A percentile compares a stretch with the other conserved stretches of the same genome.
Conservation (phyloP, 2,113 vertebrate species). For the Perca schrenkii region DNA sequence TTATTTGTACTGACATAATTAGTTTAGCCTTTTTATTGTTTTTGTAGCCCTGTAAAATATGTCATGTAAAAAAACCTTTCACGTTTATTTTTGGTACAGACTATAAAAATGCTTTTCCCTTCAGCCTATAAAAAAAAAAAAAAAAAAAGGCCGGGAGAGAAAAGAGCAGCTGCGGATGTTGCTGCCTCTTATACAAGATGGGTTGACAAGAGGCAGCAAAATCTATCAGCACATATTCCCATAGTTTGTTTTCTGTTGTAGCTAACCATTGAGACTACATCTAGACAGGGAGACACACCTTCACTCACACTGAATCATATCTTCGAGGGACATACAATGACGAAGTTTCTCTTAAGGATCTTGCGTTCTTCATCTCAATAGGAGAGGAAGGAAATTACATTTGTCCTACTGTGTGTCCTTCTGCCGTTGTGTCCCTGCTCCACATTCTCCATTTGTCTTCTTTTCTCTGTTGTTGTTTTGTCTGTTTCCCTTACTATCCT, state of each 20-base stretch:
- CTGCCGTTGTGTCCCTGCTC: constrained; percentile 34
- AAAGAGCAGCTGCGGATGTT: neutral
- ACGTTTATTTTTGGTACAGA: neutral
- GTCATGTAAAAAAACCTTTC: constrained; percentile 11
- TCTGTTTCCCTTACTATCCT: constrained; percentile 32
- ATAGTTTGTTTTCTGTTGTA: constrained; percentile 19
- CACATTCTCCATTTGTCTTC: constrained; percentile 56
- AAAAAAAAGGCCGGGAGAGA: neutral
- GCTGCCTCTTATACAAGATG: neutral
- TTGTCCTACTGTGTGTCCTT: constrained; percentile 23
- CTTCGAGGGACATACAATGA: constrained; percentile 1
- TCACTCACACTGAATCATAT: constrained; percentile 44
- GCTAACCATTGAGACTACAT: constrained; percentile 8
- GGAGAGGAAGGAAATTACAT: constrained; percentile 45
- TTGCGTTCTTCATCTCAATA: constrained; percentile 8
- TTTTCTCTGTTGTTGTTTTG: constrained; percentile 57
- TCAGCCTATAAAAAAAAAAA: neutral
- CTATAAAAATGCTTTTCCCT: constrained; percentile 17
- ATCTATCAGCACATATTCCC: constrained; percentile 5
- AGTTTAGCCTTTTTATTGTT: neutral
- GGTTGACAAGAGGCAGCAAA: constrained; percentile 7
- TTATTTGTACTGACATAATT: constrained; percentile 1
- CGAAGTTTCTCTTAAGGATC: constrained; percentile 7
- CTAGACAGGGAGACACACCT: constrained; percentile 17
- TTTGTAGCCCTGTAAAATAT: constrained; percentile 17